Evolutionary conservation across 2,797 vertebrate species (phyloP).

Genomic region (Betta splendens): DNA sequence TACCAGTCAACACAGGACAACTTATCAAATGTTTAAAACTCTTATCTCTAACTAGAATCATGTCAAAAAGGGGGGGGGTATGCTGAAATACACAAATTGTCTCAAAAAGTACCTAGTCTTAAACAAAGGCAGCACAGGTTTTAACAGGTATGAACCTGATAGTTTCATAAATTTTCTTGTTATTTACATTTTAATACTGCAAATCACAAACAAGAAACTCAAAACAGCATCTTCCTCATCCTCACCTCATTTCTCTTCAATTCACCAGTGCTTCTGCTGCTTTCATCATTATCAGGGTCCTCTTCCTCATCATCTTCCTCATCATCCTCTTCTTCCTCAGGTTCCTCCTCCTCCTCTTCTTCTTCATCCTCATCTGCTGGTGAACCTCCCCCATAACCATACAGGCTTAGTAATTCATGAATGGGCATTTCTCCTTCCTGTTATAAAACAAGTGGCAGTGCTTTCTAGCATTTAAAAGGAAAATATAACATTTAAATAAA

Average conservation of each 20-base stretch:
- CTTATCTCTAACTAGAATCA: too few relatives aligned
- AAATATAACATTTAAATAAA: not conserved
- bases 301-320: constrained; percentile 89
- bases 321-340: constrained; percentile 86
- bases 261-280: constrained; percentile 91
- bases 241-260: constrained; percentile 77
- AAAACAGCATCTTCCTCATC: constrained; percentile 1
- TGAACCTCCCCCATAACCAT: constrained; percentile 91
- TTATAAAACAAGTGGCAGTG: not conserved
- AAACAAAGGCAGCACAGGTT: not conserved
- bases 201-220: not conserved
- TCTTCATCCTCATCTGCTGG: constrained; percentile 92
- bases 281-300: constrained; percentile 82
- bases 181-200: not conserved
- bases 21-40: not conserved
- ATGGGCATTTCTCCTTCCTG: constrained; percentile 99
- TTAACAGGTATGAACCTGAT: too few relatives aligned
- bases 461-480: not conserved
- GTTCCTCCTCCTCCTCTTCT: constrained; percentile 88
- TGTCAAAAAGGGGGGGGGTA: too few relatives aligned
- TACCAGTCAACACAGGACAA: constrained; percentile 10
- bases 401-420: constrained; percentile 93
- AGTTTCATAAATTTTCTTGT: too few relatives aligned
- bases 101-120: too few relatives aligned
- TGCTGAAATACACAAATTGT: too few relatives aligned